Conservation (phyloP, 2,888 invertebrate species). For the Ephialtes manifestator region DNA sequence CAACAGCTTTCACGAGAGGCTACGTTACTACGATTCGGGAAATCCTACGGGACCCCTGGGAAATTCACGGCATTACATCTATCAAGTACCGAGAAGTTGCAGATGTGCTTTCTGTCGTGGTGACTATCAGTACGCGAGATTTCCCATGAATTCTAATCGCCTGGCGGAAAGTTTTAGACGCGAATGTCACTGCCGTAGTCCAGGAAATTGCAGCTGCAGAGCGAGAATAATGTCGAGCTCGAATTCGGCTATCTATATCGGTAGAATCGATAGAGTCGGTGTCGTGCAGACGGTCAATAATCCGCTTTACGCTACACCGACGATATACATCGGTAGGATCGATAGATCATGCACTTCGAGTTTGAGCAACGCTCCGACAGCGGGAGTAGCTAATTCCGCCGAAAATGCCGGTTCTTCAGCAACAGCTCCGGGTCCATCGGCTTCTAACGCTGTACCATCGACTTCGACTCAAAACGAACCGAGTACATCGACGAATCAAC, state of each 20-base stretch:
- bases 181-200: conserved; percentile 80
- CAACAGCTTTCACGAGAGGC: conserved; percentile 79
- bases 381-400: conserved; percentile 50
- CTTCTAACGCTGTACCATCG: conserved; percentile 59
- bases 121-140: conserved; percentile 79
- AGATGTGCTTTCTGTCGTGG: conserved; percentile 81
- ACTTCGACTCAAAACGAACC: conserved; percentile 83
- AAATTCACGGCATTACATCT: conserved; percentile 82
- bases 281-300: conserved; percentile 79
- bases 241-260: conserved; percentile 81
- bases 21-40: conserved; percentile 76
- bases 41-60: conserved; percentile 66
- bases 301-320: conserved; percentile 80
- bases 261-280: conserved; percentile 77
- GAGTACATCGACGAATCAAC: conserved; percentile 83
- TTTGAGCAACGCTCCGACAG: conserved; percentile 67
- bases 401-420: conserved; percentile 65
- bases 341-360: conserved; percentile 77
- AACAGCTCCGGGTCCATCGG: conserved; percentile 70
- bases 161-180: conserved; percentile 76
- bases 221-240: conserved; percentile 77
- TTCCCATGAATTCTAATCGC: conserved; percentile 76
- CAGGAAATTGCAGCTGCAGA: conserved; percentile 78
- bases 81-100: conserved; percentile 81
- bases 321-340: conserved; percentile 80